These are phyloP conservation scores for Tetrapedia diversipes DNA, from an alignment of 2,888 invertebrate species.

Conservation along the genomic window DNA sequence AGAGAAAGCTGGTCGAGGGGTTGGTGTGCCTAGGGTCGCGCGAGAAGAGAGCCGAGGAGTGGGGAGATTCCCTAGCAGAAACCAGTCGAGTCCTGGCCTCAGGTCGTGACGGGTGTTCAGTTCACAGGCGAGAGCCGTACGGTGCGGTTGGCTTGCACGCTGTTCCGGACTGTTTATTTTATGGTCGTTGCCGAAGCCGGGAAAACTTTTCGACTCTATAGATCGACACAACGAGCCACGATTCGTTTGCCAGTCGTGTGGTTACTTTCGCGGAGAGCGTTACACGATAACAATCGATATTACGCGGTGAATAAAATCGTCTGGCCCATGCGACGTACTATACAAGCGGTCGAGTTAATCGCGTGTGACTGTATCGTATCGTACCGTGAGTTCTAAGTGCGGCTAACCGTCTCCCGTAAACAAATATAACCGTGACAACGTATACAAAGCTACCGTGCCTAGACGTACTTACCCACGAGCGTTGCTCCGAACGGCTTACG, in stretches of 20 bases:
- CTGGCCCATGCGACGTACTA: background rate
- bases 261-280: background rate
- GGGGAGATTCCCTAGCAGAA: constrained; percentile 72
- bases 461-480: constrained; percentile 5
- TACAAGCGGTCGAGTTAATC: constrained; percentile 3
- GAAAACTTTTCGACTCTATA: background rate
- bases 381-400: constrained; percentile 16
- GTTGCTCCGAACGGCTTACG: background rate
- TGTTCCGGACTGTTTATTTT: constrained; percentile 11
- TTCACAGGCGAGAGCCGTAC: constrained; percentile 79
- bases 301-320: background rate
- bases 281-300: background rate
- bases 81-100: constrained; percentile 80
- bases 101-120: constrained; percentile 80
- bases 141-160: constrained; percentile 70
- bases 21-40: constrained; percentile 62
- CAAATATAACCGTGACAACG: constrained; percentile 18
- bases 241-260: too few species aligned
- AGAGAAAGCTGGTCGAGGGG: constrained; percentile 54
- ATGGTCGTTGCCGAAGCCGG: background rate
- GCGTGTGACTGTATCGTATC: constrained; percentile 18
- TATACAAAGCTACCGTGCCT: constrained; percentile 2
- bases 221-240: background rate
- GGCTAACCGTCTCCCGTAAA: background rate
- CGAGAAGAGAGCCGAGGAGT: constrained; percentile 62